Evolutionary conservation across 1,140 invertebrate species (phyloP).

Genomic region (Megalopta genalis): DNA sequence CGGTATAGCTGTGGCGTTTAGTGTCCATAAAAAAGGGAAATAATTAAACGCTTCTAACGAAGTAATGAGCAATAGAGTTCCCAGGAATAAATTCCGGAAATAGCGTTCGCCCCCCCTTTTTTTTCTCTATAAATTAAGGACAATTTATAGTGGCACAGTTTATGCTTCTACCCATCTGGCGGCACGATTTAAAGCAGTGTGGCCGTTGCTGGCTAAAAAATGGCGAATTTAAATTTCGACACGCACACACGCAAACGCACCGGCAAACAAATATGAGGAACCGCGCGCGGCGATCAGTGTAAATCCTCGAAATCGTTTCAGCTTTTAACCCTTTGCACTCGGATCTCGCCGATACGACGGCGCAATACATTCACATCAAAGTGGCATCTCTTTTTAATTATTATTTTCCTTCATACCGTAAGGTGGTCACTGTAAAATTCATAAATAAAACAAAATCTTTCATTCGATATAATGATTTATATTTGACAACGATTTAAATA

Average conservation of each 20-base stretch:
- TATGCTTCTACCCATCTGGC: slow-evolving; percentile 7
- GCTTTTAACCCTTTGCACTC: too few species aligned
- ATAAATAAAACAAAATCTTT: too few species aligned
- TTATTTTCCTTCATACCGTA: too few species aligned
- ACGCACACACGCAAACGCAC: background rate
- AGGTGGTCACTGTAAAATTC: too few species aligned
- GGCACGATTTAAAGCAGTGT: slow-evolving; percentile 1
- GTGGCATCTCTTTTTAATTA: too few species aligned
- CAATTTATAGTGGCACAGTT: slow-evolving; percentile 1
- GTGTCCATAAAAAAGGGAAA: background rate
- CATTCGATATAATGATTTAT: too few species aligned
- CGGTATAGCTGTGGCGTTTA: too few species aligned
- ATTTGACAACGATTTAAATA: too few species aligned
- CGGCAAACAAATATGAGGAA: background rate
- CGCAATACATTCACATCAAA: too few species aligned
- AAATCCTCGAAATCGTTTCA: background rate
- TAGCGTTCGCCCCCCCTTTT: background rate
- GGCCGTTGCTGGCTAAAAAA: background rate
- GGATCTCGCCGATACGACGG: too few species aligned
- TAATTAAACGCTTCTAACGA: background rate
- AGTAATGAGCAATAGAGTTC: background rate
- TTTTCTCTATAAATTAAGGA: slow-evolving; percentile 6
- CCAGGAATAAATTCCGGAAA: background rate
- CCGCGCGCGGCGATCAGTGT: too few species aligned
- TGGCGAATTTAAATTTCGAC: background rate